Percentiles rank a stretch among this genome's conserved stretches.
These are phyloP conservation scores for Aporophyla lueneburgensis DNA, from an alignment of 2,888 invertebrate genomes.

Conservation along the genomic window DNA sequence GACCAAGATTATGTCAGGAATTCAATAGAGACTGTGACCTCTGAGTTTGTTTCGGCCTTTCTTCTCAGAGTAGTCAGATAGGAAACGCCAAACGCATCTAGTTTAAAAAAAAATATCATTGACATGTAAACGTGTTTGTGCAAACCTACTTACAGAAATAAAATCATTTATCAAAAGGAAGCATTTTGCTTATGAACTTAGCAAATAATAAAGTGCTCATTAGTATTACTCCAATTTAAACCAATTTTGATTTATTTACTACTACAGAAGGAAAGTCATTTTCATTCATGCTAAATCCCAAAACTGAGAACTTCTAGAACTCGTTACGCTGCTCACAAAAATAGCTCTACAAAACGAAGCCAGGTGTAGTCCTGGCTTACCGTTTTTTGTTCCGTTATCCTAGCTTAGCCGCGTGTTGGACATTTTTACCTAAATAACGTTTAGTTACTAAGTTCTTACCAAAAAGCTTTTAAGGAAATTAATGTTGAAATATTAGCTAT, in stretches of 20 bases:
- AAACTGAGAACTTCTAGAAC: constrained; percentile 13
- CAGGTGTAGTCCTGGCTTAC: constrained; percentile 41
- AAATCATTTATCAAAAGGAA: no score
- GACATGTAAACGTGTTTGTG: no score
- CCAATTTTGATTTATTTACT: not conserved
- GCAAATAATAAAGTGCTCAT: no score
- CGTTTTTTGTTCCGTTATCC: constrained; percentile 37
- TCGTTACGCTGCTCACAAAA: constrained; percentile 16
- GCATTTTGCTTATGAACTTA: no score
- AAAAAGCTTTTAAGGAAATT: not conserved
- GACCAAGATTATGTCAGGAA: no score
- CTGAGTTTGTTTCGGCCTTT: no score
- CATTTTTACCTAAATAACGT: constrained; percentile 32
- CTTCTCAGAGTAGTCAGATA: no score
- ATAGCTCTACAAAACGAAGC: constrained; percentile 39
- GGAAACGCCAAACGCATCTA: no score
- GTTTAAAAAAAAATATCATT: no score
- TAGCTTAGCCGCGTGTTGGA: constrained; percentile 21
- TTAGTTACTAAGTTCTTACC: not conserved
- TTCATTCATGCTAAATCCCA: not conserved
- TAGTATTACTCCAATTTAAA: not conserved
- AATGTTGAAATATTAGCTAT: not conserved
- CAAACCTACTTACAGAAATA: no score
- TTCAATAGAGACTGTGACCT: no score
- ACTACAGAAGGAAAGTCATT: not conserved